Percentiles rank a stretch among this genome's conserved stretches.
phyloP scores from a whole-genome alignment of 2,888 invertebrate genomes.

The Leptinotarsa rubiginosa region DNA sequence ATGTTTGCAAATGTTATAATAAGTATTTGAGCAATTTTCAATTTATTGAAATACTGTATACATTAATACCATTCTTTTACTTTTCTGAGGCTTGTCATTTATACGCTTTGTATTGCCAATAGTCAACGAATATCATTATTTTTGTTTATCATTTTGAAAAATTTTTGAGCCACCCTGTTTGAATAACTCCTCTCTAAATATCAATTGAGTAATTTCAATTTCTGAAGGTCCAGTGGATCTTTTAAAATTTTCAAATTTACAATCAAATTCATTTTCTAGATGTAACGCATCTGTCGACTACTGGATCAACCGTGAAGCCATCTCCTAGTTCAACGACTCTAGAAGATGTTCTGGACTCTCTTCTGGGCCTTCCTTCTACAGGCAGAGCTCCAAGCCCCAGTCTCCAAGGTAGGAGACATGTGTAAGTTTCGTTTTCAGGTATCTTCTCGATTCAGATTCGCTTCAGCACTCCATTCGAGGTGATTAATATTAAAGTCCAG shows the following conservation, averaged over 20 bases:
- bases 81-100: too few species aligned
- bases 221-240: constrained; percentile 61
- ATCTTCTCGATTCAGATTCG: constrained; percentile 16
- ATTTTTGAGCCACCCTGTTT: too few species aligned
- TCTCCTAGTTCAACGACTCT: constrained; percentile 87
- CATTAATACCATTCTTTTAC: too few species aligned
- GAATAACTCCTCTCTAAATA: constrained; percentile 33
- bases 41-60: too few species aligned
- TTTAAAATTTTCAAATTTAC: not conserved
- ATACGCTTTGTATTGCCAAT: too few species aligned
- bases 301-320: constrained; percentile 71
- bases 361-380: constrained; percentile 86
- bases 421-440: constrained; percentile 79
- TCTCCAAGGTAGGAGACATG: constrained; percentile 79
- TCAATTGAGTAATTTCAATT: constrained; percentile 42
- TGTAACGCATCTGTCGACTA: constrained; percentile 63
- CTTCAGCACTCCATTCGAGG: not conserved
- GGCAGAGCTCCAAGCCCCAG: constrained; percentile 82
- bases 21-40: too few species aligned
- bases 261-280: constrained; percentile 53
- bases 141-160: too few species aligned
- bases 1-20: too few species aligned
- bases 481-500: too few species aligned
- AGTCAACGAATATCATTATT: too few species aligned
- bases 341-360: constrained; percentile 93